Percentiles rank a stretch among this genome's conserved stretches.
phyloP scores from a whole-genome alignment of 1,140 invertebrate species.

The Drepana arcuata region DNA sequence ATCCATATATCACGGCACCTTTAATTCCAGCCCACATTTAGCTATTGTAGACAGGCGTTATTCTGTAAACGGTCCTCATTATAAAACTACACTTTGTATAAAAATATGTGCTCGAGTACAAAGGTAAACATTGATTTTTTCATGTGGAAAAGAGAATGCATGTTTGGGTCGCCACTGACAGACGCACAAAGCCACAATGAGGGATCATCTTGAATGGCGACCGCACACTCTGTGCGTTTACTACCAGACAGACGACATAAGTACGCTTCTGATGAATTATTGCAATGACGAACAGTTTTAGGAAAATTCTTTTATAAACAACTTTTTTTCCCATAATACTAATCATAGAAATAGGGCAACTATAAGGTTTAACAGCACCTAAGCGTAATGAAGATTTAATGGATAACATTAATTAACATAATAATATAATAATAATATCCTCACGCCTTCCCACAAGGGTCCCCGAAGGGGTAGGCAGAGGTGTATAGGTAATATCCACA shows the following conservation, averaged over 20 bases:
- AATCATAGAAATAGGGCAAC: too few species aligned
- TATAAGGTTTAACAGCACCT: too few species aligned
- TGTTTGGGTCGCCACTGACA: slow-evolving; percentile 63
- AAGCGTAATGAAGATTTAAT: too few species aligned
- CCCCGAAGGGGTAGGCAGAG: too few species aligned
- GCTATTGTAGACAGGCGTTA: slow-evolving; percentile 62
- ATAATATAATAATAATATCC: too few species aligned
- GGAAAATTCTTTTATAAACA: too few species aligned
- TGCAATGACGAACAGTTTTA: slow-evolving; percentile 24
- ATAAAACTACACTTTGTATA: slow-evolving; percentile 64
- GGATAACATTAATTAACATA: too few species aligned
- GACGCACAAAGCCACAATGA: slow-evolving; percentile 56
- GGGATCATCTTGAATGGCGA: slow-evolving; percentile 54
- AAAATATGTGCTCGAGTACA: slow-evolving; percentile 68
- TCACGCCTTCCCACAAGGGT: too few species aligned
- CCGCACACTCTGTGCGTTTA: slow-evolving; percentile 50
- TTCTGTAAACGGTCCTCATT: slow-evolving; percentile 66
- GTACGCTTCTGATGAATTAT: slow-evolving; percentile 38
- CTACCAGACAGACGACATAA: slow-evolving; percentile 15
- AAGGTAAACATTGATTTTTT: slow-evolving; percentile 70
- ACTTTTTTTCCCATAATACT: too few species aligned
- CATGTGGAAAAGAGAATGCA: slow-evolving; percentile 49
- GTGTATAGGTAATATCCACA: too few species aligned
- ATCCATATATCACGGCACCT: slow-evolving; percentile 53
- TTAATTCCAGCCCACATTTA: slow-evolving; percentile 52